Evolutionary conservation across 2,113 vertebrate genomes (phyloP).

Genomic region (Laticauda laticaudata): DNA sequence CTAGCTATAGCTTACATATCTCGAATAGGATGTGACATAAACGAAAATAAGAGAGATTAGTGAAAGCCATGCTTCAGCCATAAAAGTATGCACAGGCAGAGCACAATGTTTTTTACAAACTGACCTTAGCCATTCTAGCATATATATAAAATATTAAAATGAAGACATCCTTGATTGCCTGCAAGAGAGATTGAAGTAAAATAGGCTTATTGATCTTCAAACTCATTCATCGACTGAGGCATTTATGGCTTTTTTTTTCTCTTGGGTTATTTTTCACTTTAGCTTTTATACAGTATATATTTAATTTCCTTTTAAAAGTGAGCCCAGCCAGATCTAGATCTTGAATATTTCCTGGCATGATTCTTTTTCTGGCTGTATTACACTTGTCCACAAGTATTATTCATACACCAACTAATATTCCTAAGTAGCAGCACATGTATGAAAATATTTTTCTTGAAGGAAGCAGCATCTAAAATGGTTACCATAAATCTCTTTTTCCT

Average conservation of each 20-base stretch:
- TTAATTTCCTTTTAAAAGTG: neutral
- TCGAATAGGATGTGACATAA: conserved; percentile 6
- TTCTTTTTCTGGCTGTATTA: neutral
- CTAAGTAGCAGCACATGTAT: neutral
- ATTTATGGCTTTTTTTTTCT: neutral
- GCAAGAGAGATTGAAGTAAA: neutral
- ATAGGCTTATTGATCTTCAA: neutral
- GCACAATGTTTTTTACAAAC: conserved; percentile 23
- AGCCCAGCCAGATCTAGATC: neutral
- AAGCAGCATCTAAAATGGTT: neutral
- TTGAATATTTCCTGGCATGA: neutral
- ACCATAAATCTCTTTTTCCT: neutral
- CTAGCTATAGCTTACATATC: neutral
- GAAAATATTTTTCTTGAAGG: neutral
- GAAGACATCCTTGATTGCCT: neutral
- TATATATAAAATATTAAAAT: neutral
- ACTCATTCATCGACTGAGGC: neutral
- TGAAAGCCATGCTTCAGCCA: conserved; percentile 23
- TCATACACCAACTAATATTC: neutral
- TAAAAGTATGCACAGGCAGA: conserved; percentile 26
- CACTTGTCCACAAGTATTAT: neutral
- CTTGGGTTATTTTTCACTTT: neutral
- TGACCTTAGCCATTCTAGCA: conserved; percentile 12
- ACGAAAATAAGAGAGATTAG: conserved; percentile 36
- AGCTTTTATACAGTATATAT: neutral